These are phyloP conservation scores for Periparus ater DNA, from an alignment of 2,797 vertebrate species.

Conservation along the genomic window DNA sequence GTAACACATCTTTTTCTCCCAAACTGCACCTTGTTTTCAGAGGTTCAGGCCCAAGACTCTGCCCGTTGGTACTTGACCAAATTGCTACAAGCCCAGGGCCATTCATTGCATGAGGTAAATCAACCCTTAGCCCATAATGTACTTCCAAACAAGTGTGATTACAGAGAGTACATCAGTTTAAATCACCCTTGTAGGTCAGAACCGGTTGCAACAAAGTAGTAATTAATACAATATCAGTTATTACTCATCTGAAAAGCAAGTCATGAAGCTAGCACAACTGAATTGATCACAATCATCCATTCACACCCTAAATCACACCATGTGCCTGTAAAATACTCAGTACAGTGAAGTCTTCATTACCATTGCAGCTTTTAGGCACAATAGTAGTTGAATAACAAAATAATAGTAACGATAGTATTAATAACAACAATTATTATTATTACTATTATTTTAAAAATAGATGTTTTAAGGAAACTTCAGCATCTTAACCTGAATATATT, in stretches of 20 bases:
- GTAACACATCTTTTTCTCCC: background rate
- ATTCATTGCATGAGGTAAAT: background rate
- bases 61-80: background rate
- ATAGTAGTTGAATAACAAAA: background rate
- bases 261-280: background rate
- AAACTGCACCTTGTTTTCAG: background rate
- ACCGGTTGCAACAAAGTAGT: background rate
- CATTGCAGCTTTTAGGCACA: background rate
- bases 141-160: background rate
- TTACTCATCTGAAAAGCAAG: background rate
- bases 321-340: background rate
- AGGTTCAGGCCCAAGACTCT: background rate
- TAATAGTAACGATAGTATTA: background rate
- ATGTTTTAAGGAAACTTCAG: background rate
- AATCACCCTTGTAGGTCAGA: background rate
- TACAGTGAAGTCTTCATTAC: background rate
- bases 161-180: background rate
- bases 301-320: background rate
- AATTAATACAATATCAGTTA: slow-evolving; percentile 15
- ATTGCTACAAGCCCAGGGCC: background rate
- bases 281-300: background rate
- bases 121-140: background rate
- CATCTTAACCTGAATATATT: background rate
- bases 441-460: no score
- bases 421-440: background rate